Percentiles rank a stretch among this genome's conserved stretches.
Conservation (phyloP, 2,888 invertebrate genomes). For the Drosophila anomelani region DNA sequence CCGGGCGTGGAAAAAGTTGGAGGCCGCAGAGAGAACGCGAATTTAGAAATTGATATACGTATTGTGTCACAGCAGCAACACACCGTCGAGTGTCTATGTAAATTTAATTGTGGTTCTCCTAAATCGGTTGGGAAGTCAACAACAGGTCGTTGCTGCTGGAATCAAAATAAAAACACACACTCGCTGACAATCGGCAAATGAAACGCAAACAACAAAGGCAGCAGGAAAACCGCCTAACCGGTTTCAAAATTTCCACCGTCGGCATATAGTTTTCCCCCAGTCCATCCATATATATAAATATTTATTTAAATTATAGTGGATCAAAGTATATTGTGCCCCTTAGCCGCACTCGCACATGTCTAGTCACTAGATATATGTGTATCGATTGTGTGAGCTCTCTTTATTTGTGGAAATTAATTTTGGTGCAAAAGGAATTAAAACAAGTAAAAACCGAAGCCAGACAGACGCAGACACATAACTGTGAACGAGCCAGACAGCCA, state of each 20-base stretch:
- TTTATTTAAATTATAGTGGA: constrained; percentile 26
- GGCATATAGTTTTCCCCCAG: constrained; percentile 18
- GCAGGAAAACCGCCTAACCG: constrained; percentile 35
- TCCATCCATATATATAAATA: neutral
- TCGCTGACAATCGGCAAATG: constrained; percentile 19
- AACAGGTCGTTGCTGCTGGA: constrained; percentile 22
- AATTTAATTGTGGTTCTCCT: constrained; percentile 30
- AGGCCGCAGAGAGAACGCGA: constrained; percentile 4
- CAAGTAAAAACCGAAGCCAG: constrained; percentile 34
- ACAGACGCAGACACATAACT: constrained; percentile 33
- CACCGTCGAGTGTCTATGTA: constrained; percentile 13
- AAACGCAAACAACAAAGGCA: constrained; percentile 10
- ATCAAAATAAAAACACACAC: constrained; percentile 19
- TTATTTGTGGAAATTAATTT: constrained; percentile 18
- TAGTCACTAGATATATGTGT: constrained; percentile 20
- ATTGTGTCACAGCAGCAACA: constrained; percentile 6
- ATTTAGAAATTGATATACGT: neutral
- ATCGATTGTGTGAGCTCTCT: constrained; percentile 23
- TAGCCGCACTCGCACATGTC: constrained; percentile 5
- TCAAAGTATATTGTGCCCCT: constrained; percentile 7
- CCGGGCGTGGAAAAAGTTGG: constrained; percentile 28
- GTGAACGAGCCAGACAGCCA: constrained; percentile 38
- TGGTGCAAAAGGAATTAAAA: constrained; percentile 26
- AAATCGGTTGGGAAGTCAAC: constrained; percentile 26
- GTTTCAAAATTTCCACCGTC: constrained; percentile 31